These are phyloP conservation scores for Orestias chungarensis DNA, from an alignment of 2,797 vertebrate species.

Conservation along the genomic window DNA sequence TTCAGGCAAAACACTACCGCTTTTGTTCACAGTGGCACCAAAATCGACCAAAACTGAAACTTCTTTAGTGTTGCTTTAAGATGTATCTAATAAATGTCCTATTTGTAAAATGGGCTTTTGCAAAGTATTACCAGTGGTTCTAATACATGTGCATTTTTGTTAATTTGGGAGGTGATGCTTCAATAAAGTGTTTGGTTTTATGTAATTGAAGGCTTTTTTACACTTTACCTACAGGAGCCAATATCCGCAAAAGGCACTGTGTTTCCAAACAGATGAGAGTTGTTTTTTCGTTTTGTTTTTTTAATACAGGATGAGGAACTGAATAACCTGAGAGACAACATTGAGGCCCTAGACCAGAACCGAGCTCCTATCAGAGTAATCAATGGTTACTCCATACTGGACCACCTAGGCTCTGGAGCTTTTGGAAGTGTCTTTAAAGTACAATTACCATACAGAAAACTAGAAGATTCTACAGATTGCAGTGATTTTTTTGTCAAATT, in stretches of 20 bases:
- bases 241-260: neutral
- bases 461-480: neutral
- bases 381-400: constrained; percentile 86
- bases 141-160: neutral
- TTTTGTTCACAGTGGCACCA: too few relatives aligned
- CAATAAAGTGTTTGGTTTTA: neutral
- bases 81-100: neutral
- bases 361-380: constrained; percentile 84
- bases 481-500: constrained; percentile 11
- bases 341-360: constrained; percentile 87
- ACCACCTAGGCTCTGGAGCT: constrained; percentile 89
- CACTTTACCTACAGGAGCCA: neutral
- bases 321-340: constrained; percentile 83
- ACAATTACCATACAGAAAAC: constrained; percentile 12
- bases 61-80: neutral
- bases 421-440: constrained; percentile 93
- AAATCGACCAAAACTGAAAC: too few relatives aligned
- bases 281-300: constrained; percentile 32
- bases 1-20: too few relatives aligned
- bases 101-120: neutral
- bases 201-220: neutral
- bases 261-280: neutral
- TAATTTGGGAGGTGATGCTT: neutral
- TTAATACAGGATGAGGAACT: constrained; percentile 82
- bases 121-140: neutral